These are phyloP conservation scores for Polyodon spathula DNA, from an alignment of 2,113 vertebrate species.

Conservation along the genomic window DNA sequence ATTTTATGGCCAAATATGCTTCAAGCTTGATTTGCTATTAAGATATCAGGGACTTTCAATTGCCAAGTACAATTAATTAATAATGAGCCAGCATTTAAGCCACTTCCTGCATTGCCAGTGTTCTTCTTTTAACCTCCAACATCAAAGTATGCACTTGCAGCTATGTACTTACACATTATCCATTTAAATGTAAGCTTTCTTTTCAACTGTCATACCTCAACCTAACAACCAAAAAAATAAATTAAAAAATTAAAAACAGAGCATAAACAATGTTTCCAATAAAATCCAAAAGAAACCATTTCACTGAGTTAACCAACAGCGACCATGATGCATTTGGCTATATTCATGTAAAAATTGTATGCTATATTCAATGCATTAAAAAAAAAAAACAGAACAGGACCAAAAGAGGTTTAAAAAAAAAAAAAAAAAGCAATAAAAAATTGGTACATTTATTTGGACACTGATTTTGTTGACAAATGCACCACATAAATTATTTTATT, in stretches of 20 bases:
- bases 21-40: conserved; percentile 16
- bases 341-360: conserved; percentile 29
- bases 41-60: conserved; percentile 16
- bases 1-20: conserved; percentile 23
- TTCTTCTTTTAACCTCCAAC: not conserved
- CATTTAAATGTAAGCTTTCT: too few relatives aligned
- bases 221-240: not conserved
- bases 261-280: not conserved
- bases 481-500: too few relatives aligned
- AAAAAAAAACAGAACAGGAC: conserved; percentile 17
- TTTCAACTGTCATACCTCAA: conserved; percentile 10
- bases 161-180: not conserved
- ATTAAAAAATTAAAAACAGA: not conserved
- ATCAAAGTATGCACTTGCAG: too few relatives aligned
- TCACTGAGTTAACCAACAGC: conserved; percentile 9
- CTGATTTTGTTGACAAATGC: conserved; percentile 27
- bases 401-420: conserved; percentile 26
- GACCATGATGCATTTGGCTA: conserved; percentile 19
- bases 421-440: conserved; percentile 12
- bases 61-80: conserved; percentile 21
- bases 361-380: conserved; percentile 27
- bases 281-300: conserved; percentile 9
- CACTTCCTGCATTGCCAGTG: not conserved
- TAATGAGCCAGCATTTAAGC: not conserved
- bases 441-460: conserved; percentile 28